phyloP scores from a whole-genome alignment of 2,113 vertebrate genomes.

The Apteryx owenii region DNA sequence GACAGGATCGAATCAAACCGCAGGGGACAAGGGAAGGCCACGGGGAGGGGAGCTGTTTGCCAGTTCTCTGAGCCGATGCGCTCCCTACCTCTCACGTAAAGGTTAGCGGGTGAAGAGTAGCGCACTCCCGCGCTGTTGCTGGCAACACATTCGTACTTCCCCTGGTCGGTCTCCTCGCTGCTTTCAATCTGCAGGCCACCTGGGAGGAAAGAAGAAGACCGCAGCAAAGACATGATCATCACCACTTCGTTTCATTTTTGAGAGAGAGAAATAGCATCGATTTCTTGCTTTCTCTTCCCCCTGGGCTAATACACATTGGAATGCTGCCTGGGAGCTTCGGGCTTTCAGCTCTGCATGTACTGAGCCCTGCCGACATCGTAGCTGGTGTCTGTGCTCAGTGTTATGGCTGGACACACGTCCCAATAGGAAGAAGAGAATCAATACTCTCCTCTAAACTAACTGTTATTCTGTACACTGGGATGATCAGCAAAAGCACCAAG shows the following conservation, averaged over 20 bases:
- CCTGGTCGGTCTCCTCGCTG: conserved; percentile 99
- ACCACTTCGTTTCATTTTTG: not conserved
- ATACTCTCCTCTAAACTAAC: accelerated
- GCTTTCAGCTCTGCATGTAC: not conserved
- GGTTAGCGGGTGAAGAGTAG: conserved; percentile 97
- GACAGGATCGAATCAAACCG: not conserved
- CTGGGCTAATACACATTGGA: accelerated
- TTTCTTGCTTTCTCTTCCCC: not conserved
- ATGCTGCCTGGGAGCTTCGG: not conserved
- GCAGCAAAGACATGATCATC: conserved; percentile 38
- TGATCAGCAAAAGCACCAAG: not conserved
- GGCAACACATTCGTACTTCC: conserved; percentile 98
- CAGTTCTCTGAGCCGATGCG: conserved; percentile 68
- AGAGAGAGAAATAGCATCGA: accelerated
- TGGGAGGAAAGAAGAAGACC: conserved; percentile 70
- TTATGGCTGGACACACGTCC: accelerated
- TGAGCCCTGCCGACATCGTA: accelerated
- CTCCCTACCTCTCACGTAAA: conserved; percentile 99
- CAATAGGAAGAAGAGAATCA: accelerated
- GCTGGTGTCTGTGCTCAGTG: accelerated
- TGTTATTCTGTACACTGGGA: not conserved
- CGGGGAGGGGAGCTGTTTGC: not conserved
- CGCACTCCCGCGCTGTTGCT: conserved; percentile 96
- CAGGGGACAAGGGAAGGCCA: conserved; percentile 44
- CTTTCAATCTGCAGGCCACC: conserved; percentile 99